These are phyloP conservation scores for Sphaeridia pumilis DNA, from an alignment of 2,888 invertebrate species.

Conservation along the genomic window DNA sequence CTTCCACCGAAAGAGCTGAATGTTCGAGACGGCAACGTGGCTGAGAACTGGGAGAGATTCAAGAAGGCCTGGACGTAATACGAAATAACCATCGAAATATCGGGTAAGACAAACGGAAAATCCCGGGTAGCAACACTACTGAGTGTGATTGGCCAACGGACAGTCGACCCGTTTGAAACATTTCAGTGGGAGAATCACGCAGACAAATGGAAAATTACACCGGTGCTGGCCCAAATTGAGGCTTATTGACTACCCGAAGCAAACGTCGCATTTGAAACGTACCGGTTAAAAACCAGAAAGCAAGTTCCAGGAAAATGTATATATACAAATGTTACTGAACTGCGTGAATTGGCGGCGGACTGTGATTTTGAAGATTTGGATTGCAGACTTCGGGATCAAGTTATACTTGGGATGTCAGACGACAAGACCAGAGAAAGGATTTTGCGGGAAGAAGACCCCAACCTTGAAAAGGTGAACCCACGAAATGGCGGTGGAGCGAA, in stretches of 20 bases:
- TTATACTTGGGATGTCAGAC: constrained; percentile 11
- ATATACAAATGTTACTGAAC: constrained; percentile 7
- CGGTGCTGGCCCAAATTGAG: constrained; percentile 1
- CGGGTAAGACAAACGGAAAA: neutral
- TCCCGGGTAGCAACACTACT: constrained; percentile 6
- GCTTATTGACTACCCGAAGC: constrained; percentile 6
- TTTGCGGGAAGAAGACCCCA: constrained; percentile 6
- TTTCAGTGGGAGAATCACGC: constrained; percentile 2
- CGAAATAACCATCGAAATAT: neutral
- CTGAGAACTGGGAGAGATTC: constrained; percentile 15
- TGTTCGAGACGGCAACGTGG: constrained; percentile 10
- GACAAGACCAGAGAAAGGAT: constrained; percentile 3
- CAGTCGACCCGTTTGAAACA: constrained; percentile 5
- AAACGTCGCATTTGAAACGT: constrained; percentile 12
- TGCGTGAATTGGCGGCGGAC: constrained; percentile 2
- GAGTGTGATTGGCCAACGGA: constrained; percentile 7
- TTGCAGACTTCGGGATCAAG: constrained; percentile 7
- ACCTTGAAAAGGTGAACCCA: constrained; percentile 2
- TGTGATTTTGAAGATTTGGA: constrained; percentile 11
- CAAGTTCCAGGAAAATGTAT: constrained; percentile 8
- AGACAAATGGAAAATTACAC: neutral
- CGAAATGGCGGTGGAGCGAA: constrained; percentile 5
- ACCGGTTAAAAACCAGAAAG: constrained; percentile 3
- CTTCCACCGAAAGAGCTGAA: constrained; percentile 4
- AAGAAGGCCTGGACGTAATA: constrained; percentile 5